These are phyloP conservation scores for Platycheirus albimanus DNA, from an alignment of 2,888 invertebrate genomes.

Conservation along the genomic window DNA sequence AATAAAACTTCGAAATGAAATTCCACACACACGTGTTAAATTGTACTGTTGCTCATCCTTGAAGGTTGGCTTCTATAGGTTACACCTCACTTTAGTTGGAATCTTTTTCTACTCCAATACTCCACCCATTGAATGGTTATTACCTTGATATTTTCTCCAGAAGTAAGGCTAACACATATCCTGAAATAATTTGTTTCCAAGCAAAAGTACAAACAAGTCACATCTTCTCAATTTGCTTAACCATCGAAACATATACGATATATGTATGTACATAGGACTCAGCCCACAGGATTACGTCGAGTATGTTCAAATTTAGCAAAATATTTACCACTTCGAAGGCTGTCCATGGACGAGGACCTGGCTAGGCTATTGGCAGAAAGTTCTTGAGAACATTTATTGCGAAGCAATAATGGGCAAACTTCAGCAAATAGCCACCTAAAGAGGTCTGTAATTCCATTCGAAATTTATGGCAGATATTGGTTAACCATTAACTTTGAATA, in stretches of 20 bases:
- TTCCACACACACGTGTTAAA: no score
- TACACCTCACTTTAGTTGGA: background rate
- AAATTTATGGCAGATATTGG: conserved; percentile 47
- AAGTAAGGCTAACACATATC: background rate
- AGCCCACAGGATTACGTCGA: background rate
- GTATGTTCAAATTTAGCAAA: background rate
- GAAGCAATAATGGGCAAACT: conserved; percentile 31
- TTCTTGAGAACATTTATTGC: conserved; percentile 18
- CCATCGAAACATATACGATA: background rate
- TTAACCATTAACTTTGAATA: conserved; percentile 59
- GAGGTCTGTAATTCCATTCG: conserved; percentile 20
- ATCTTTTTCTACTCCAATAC: background rate
- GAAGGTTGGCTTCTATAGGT: background rate
- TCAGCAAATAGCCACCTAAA: conserved; percentile 24
- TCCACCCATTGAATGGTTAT: background rate
- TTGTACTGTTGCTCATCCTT: background rate
- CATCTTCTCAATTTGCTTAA: no score
- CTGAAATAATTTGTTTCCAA: background rate
- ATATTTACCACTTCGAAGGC: background rate
- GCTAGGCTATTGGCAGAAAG: conserved; percentile 8
- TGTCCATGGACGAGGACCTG: background rate
- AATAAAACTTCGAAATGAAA: no score
- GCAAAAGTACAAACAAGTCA: no score
- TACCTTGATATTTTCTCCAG: background rate
- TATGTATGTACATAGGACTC: no score